These are phyloP conservation scores for Hirtodrosophila trivittata DNA, from an alignment of 2,888 invertebrate genomes.

Conservation along the genomic window DNA sequence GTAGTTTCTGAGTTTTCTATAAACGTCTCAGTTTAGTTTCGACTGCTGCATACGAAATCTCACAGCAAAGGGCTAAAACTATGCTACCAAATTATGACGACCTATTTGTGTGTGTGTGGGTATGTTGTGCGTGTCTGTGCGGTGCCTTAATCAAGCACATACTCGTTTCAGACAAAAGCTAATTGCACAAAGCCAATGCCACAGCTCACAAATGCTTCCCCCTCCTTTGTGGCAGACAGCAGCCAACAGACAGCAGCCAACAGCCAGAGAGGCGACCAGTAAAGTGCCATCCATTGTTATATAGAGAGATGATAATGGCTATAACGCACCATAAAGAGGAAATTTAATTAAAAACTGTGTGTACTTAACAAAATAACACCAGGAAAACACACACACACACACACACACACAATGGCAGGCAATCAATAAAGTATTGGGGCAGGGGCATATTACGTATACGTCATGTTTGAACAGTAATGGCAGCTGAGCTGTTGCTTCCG, in stretches of 20 bases:
- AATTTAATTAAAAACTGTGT: constrained; percentile 71
- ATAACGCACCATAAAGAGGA: constrained; percentile 47
- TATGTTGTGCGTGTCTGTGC: constrained; percentile 7
- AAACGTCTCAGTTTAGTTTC: no score
- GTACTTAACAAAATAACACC: constrained; percentile 46
- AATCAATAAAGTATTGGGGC: constrained; percentile 46
- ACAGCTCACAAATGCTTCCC: constrained; percentile 23
- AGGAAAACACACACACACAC: no score
- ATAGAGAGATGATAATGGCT: constrained; percentile 61
- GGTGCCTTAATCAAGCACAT: constrained; percentile 52
- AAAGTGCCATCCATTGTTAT: constrained; percentile 55
- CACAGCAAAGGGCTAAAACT: no score
- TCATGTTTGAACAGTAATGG: constrained; percentile 61
- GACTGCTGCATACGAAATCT: no score
- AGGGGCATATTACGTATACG: constrained; percentile 58
- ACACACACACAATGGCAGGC: constrained; percentile 35
- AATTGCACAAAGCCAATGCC: constrained; percentile 68
- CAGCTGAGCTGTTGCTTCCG: constrained; percentile 75
- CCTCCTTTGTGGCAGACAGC: constrained; percentile 8
- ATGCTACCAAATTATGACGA: not conserved
- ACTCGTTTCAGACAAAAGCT: constrained; percentile 46
- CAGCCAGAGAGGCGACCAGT: constrained; percentile 44
- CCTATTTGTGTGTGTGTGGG: not conserved
- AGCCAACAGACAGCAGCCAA: no score
- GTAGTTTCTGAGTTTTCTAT: no score